Conservation (phyloP, 2,888 invertebrate genomes). For the Pollenia griseotomentosa region DNA sequence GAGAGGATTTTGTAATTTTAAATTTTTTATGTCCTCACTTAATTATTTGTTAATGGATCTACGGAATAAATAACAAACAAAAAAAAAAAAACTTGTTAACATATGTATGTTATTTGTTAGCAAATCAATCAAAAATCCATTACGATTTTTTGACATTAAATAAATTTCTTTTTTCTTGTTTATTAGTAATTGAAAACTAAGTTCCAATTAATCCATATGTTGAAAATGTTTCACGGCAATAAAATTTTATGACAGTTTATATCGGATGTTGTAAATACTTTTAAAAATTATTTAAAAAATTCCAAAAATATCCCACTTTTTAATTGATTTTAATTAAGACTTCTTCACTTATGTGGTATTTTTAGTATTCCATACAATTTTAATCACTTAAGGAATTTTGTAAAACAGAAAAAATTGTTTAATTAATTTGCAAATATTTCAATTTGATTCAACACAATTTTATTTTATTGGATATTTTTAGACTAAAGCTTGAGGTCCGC, state of each 20-base stretch:
- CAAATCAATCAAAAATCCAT: slow-evolving; percentile 59
- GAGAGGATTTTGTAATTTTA: slow-evolving; percentile 43
- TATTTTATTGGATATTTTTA: too few relatives aligned
- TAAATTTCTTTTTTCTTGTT: slow-evolving; percentile 24
- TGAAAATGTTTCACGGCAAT: neutral
- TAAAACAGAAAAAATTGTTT: too few relatives aligned
- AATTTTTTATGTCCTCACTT: slow-evolving; percentile 44
- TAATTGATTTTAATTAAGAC: neutral
- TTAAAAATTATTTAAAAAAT: neutral
- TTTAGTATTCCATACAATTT: too few relatives aligned
- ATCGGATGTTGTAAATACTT: neutral
- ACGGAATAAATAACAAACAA: neutral
- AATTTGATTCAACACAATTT: too few relatives aligned
- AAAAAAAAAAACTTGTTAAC: slow-evolving; percentile 12
- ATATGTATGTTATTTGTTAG: slow-evolving; percentile 26
- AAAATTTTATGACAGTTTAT: neutral
- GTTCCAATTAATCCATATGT: neutral
- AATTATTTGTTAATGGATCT: slow-evolving; percentile 60
- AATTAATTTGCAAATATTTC: too few relatives aligned
- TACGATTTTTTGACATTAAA: slow-evolving; percentile 27
- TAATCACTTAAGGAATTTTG: too few relatives aligned
- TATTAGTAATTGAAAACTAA: slow-evolving; percentile 21
- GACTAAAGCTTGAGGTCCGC: too few relatives aligned
- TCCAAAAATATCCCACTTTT: neutral
- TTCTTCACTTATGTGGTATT: neutral